Evolutionary conservation across 2,888 invertebrate genomes (phyloP).

Genomic region (Callinectes sapidus): DNA sequence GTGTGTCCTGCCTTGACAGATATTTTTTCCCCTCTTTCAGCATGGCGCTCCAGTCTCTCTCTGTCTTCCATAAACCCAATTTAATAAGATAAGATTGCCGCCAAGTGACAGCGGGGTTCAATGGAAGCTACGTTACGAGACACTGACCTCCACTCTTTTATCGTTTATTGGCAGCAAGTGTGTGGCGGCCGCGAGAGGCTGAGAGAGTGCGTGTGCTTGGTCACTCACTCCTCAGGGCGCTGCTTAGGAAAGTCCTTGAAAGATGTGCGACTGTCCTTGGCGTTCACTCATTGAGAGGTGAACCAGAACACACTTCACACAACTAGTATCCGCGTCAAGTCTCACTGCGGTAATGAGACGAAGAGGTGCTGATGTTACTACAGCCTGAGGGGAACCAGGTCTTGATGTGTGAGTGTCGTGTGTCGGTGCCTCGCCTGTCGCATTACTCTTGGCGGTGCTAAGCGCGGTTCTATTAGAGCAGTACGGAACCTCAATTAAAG

Average conservation of each 20-base stretch:
- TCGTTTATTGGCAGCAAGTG: background rate
- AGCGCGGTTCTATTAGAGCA: background rate
- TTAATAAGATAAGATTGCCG: conserved; percentile 11
- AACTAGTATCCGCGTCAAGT: background rate
- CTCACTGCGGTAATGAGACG: background rate
- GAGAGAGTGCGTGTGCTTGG: background rate
- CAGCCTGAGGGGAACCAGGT: background rate
- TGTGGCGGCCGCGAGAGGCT: background rate
- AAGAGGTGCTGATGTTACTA: background rate
- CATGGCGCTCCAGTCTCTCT: background rate
- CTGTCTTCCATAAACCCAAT: background rate
- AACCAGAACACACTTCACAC: background rate
- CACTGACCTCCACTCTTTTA: background rate
- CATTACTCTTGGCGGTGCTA: background rate
- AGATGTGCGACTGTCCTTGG: background rate
- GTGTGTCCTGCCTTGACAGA: background rate
- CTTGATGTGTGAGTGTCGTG: background rate
- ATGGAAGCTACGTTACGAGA: conserved; percentile 29
- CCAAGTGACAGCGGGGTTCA: background rate
- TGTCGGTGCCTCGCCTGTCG: background rate
- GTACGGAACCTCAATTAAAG: background rate
- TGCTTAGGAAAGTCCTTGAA: background rate
- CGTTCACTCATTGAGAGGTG: background rate
- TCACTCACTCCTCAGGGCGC: background rate
- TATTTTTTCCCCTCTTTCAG: background rate